Evolutionary conservation across 1,140 invertebrate genomes (phyloP).

Genomic region (Achroia grisella): DNA sequence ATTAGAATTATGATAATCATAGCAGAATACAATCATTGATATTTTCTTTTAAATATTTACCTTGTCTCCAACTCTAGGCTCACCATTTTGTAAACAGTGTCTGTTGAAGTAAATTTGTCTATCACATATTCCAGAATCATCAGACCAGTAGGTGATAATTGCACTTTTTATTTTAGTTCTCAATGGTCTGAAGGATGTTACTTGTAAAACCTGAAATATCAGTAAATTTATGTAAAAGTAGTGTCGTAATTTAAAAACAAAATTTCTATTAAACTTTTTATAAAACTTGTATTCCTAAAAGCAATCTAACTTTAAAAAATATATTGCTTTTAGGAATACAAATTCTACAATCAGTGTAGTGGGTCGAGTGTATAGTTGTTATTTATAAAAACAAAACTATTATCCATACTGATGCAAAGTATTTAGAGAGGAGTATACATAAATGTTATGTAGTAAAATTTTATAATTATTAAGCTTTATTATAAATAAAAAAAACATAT

Average conservation of each 20-base stretch:
- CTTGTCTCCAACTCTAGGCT: conserved; percentile 74
- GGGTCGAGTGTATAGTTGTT: too few relatives aligned
- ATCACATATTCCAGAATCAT: conserved; percentile 63
- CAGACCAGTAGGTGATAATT: conserved; percentile 73
- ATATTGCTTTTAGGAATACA: conserved; percentile 1
- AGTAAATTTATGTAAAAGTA: conserved; percentile 20
- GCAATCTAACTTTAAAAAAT: too few relatives aligned
- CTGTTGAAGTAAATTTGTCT: conserved; percentile 74
- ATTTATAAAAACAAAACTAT: too few relatives aligned
- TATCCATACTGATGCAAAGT: too few relatives aligned
- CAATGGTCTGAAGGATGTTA: conserved; percentile 73
- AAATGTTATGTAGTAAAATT: too few relatives aligned
- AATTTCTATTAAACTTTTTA: conserved; percentile 2
- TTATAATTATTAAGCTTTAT: too few relatives aligned
- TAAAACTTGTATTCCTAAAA: too few relatives aligned
- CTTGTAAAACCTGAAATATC: conserved; percentile 73
- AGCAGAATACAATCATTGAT: too few relatives aligned
- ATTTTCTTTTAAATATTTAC: conserved; percentile 32
- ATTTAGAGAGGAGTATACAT: too few relatives aligned
- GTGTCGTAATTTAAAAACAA: conserved; percentile 7
- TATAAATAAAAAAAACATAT: too few relatives aligned
- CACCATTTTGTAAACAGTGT: conserved; percentile 66
- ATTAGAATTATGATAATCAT: too few relatives aligned
- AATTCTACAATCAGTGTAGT: too few relatives aligned
- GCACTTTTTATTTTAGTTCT: conserved; percentile 70